Evolutionary conservation across 2,113 vertebrate species (phyloP), one percentile per base, ranked within the genome.

Genomic region (Serinus canaria): DNA sequence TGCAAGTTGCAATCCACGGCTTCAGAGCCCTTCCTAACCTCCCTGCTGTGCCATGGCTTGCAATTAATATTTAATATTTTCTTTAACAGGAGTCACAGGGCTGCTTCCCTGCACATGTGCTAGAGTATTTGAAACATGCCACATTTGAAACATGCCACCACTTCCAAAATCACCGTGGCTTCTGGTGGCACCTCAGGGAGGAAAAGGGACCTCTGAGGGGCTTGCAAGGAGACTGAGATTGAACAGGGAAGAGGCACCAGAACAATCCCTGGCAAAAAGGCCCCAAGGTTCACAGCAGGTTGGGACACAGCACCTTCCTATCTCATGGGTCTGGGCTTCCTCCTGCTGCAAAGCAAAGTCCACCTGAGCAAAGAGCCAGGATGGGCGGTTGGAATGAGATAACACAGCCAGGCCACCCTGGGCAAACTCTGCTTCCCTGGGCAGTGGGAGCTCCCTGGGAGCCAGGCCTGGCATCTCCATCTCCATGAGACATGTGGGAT

Each of bases 291-390:
- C 85, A 39, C 60, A 58, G 77, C 37, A 47, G 75, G 79, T 10
- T 87, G 20, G 55, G 64, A 62, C 62, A 56, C 21, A 30, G 0
- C 25, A 56, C 64, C 60, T 47, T 60, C 44, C 72, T 37, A 28
- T 16, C 50, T 78, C 52, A 0, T 4, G 21, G 63, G 2, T 59
- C 15, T 67, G 75, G 70, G 74, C 46, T 83, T 95, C 50, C 76
- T 95, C 56, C 44, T 74, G 75, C 64, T 2, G 10, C 35, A 56
- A 96, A 49, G 13, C 93, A 94, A 94, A 96, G 93, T 97, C 87
- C 93, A 83, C 53, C 62, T 7, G 13, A 79, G 63, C 87, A 95
- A 95, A 90, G 22, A 74, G 63, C 6, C 52, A 53, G 63, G 39
- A 30, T 0, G 0, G 27, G 50, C 35, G 24, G 10, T 0, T 83